A percentile compares a stretch with the other conserved stretches of the same genome.
These are phyloP conservation scores for Pangasius larnaudii DNA, from an alignment of 2,797 vertebrate species.

Conservation along the genomic window DNA sequence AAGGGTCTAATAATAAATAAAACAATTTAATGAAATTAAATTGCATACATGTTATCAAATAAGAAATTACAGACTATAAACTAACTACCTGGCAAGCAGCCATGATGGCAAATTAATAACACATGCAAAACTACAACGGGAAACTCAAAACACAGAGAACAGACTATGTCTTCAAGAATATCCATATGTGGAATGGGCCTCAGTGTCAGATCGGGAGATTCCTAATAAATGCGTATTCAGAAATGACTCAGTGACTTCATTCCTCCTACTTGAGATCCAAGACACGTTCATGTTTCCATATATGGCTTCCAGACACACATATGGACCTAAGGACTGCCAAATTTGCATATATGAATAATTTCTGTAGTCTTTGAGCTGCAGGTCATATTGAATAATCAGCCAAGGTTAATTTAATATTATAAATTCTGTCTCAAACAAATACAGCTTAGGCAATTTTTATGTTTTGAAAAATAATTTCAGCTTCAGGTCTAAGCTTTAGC, in stretches of 20 bases:
- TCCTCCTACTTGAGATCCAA: slow-evolving; percentile 8
- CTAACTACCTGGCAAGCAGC: background rate
- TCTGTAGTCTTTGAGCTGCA: background rate
- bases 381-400: background rate
- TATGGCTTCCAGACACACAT: background rate
- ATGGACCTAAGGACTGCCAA: background rate
- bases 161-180: background rate
- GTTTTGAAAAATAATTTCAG: slow-evolving; percentile 1
- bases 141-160: too few species aligned
- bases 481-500: background rate
- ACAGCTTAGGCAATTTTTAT: background rate
- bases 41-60: background rate
- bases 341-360: slow-evolving; percentile 7
- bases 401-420: background rate
- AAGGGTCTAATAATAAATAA: background rate
- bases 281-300: background rate
- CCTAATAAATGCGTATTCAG: background rate
- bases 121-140: background rate
- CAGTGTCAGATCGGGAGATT: background rate
- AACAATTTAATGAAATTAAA: too few species aligned
- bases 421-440: background rate
- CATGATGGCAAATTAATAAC: background rate
- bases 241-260: background rate
- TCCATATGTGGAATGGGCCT: background rate
- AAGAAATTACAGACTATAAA: background rate